Percentiles rank a stretch among this genome's conserved stretches.
phyloP scores from a whole-genome alignment of 2,113 vertebrate genomes.

The Sturnus vulgaris region DNA sequence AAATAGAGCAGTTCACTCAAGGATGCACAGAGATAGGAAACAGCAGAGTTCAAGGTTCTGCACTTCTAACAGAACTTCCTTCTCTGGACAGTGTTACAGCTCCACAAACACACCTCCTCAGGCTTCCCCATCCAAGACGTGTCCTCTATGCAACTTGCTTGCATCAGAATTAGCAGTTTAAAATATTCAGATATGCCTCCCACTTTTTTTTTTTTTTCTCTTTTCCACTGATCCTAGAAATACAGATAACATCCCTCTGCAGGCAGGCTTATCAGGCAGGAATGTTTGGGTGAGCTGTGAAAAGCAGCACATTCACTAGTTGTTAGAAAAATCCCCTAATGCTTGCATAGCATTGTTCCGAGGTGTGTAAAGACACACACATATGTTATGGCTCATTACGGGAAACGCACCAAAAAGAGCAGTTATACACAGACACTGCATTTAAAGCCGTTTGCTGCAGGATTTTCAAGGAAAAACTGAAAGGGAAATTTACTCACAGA shows the following conservation, averaged over 20 bases:
- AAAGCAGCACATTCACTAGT: neutral
- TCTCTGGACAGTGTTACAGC: neutral
- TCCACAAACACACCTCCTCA: neutral
- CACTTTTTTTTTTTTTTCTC: neutral
- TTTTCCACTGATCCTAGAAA: neutral
- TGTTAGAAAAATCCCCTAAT: conserved; percentile 4
- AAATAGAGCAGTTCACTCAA: neutral
- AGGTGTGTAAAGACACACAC: conserved; percentile 17
- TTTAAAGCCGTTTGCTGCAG: neutral
- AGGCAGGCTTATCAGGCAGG: neutral
- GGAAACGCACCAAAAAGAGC: neutral
- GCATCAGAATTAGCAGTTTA: neutral
- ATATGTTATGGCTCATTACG: neutral
- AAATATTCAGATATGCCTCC: neutral
- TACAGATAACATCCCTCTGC: neutral
- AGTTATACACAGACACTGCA: neutral
- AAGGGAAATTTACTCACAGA: neutral
- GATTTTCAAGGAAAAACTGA: neutral
- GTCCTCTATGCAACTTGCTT: neutral
- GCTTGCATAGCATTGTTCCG: conserved; percentile 11
- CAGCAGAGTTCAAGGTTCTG: neutral
- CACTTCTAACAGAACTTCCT: neutral
- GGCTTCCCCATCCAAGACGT: neutral
- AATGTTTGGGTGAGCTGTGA: neutral
- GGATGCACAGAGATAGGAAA: neutral